Evolutionary conservation across 2,888 invertebrate genomes (phyloP).

Genomic region (Saturnia pavonia): DNA sequence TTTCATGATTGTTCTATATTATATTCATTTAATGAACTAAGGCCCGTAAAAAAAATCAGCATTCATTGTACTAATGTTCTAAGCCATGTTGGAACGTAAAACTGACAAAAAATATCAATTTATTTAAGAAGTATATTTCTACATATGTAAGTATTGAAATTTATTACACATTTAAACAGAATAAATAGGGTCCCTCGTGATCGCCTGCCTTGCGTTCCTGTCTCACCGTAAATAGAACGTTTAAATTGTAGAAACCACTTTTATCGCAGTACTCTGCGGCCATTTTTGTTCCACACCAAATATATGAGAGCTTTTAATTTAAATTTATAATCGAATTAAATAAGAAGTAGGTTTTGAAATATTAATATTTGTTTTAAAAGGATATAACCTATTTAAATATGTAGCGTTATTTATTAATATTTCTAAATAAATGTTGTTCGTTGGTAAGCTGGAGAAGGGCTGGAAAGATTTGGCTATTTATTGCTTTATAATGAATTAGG

Average conservation of each 20-base stretch:
- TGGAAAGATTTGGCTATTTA: too few relatives aligned
- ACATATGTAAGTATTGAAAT: too few relatives aligned
- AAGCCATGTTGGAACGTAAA: too few relatives aligned
- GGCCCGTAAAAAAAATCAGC: too few relatives aligned
- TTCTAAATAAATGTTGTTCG: too few relatives aligned
- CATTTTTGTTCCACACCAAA: conserved; percentile 10
- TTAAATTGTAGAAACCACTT: conserved; percentile 25
- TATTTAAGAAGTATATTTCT: too few relatives aligned
- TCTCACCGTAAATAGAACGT: conserved; percentile 5
- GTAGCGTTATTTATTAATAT: neutral
- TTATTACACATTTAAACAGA: neutral
- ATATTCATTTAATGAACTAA: too few relatives aligned
- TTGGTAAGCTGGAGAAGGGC: too few relatives aligned
- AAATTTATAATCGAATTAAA: neutral
- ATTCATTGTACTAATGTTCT: too few relatives aligned
- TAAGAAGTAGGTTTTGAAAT: neutral
- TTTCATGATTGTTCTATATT: too few relatives aligned
- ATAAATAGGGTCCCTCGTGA: neutral
- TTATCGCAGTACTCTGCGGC: conserved; percentile 15
- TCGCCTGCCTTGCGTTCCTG: neutral
- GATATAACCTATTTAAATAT: neutral
- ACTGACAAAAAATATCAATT: too few relatives aligned
- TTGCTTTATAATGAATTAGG: too few relatives aligned
- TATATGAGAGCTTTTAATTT: conserved; percentile 4
- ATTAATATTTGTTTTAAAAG: conserved; percentile 1